phyloP scores from a whole-genome alignment of 1,140 invertebrate species.

The Drosophila ercepeae region DNA sequence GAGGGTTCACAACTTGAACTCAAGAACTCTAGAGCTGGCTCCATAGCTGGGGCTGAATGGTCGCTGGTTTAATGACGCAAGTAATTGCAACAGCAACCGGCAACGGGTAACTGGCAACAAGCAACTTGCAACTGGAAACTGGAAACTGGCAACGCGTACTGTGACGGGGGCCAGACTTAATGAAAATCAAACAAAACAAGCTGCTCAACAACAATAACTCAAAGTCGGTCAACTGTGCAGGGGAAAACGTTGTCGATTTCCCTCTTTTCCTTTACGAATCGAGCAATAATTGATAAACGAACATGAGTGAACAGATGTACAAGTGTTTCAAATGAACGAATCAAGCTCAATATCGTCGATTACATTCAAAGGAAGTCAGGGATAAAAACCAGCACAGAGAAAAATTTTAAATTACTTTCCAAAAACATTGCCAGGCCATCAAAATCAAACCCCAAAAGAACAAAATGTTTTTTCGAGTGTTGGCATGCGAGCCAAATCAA shows the following conservation, averaged over 20 bases:
- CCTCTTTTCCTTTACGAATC: slow-evolving; percentile 12
- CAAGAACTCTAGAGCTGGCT: slow-evolving; percentile 5
- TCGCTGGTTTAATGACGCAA: slow-evolving; percentile 72
- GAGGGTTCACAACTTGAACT: slow-evolving; percentile 56
- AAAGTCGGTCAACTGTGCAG: slow-evolving; percentile 78
- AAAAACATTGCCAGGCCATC: too few relatives aligned
- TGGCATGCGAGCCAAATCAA: slow-evolving; percentile 63
- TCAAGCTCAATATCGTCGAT: slow-evolving; percentile 44
- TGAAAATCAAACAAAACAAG: slow-evolving; percentile 75
- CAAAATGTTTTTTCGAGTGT: not conserved
- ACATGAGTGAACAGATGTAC: slow-evolving; percentile 78
- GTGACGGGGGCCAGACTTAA: slow-evolving; percentile 51
- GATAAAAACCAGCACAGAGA: not conserved
- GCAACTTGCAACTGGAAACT: slow-evolving; percentile 28
- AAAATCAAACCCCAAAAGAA: too few relatives aligned
- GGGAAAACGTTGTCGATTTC: slow-evolving; percentile 52
- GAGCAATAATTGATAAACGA: slow-evolving; percentile 80
- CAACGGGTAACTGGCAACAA: slow-evolving; percentile 17
- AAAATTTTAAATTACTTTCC: not conserved
- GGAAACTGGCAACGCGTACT: slow-evolving; percentile 28
- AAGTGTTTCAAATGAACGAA: slow-evolving; percentile 71
- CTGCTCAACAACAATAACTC: slow-evolving; percentile 57
- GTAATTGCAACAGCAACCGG: slow-evolving; percentile 68
- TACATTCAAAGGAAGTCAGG: slow-evolving; percentile 25
- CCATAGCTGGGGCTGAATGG: slow-evolving; percentile 44